Evolutionary conservation across 2,113 vertebrate species (phyloP), one percentile per base, ranked within the genome.

Genomic region (Pithys albifrons): DNA sequence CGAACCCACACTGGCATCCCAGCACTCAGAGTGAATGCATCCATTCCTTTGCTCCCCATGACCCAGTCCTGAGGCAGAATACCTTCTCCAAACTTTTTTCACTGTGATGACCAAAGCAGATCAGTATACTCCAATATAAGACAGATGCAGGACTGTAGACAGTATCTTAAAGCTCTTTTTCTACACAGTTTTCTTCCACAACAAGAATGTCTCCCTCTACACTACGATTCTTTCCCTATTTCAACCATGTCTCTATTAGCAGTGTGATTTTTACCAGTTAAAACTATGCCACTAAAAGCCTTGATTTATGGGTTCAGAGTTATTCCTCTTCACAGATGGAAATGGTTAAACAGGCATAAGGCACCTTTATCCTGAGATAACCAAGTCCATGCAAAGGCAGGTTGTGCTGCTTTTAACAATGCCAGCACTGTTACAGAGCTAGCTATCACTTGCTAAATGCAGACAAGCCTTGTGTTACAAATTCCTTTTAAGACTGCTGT

Each of bases 351-450:
- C 5, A 19, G 17, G 69, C 72, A 88, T 69, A 91, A 97, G 73
- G 82, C 79, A 90, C 92, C 69, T 94, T 96, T 96, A 96, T 88
- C 79, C 48, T 91, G 66, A 94, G 82, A 96, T 95, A 96, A 95
- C 93, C 83, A 95, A 83, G 91, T 77, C 93, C 96, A 95, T 93
- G 95, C 83, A 0, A 86, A 71, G 49, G 93, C 73, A 91, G 85
- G 85, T 90, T 88, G 48, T 31, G 83, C 51, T 8, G 25, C 48
- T 74, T 95, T 71, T 88, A 90, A 95, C 90, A 94, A 95, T 96
- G 71, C 85, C 48, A 71, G 64, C 82, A 64, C 85, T 97, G 95
- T 96, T 93, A 90, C 43, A 71, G 59, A 80, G 41, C 73, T 70
- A 89, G 81, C 62, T 88, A 83, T 89, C 91, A 37, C 46, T 96